These are phyloP conservation scores for Probosciger aterrimus DNA, from an alignment of 2,113 vertebrate species.

Conservation along the genomic window DNA sequence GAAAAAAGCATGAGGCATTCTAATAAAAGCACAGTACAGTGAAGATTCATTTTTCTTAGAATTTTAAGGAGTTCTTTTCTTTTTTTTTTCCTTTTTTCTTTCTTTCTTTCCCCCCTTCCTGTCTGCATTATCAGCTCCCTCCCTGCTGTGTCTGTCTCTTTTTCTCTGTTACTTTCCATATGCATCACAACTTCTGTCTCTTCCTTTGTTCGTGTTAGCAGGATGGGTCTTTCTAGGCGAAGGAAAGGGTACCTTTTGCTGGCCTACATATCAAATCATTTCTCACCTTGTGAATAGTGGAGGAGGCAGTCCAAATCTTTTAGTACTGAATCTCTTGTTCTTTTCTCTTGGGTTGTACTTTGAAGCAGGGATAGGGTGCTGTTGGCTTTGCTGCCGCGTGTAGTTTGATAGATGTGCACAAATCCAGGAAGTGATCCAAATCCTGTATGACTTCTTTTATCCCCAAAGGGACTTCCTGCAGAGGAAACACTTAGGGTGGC, in stretches of 20 bases:
- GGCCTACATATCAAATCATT: conserved; percentile 61
- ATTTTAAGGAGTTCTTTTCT: conserved; percentile 64
- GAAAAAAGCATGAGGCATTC: conserved; percentile 10
- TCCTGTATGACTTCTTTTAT: conserved; percentile 69
- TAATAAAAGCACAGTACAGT: conserved; percentile 59
- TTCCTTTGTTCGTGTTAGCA: conserved; percentile 60
- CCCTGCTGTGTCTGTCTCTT: conserved; percentile 60
- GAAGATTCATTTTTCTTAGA: conserved; percentile 58
- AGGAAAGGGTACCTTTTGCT: conserved; percentile 60
- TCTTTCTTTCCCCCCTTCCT: rapidly evolving
- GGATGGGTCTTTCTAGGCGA: conserved; percentile 51
- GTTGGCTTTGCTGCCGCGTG: conserved; percentile 20
- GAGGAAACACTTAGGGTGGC: conserved; percentile 64
- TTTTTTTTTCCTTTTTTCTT: background rate
- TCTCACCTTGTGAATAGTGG: conserved; percentile 39
- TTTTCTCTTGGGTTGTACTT: conserved; percentile 36
- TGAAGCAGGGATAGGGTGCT: background rate
- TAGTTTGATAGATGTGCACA: conserved; percentile 23
- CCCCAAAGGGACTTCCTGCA: conserved; percentile 67
- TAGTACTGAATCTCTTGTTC: background rate
- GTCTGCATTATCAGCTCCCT: conserved; percentile 39
- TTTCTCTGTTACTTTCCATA: conserved; percentile 50
- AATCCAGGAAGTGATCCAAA: conserved; percentile 64
- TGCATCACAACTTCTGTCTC: conserved; percentile 63
- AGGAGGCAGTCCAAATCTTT: conserved; percentile 44